phyloP scores from a whole-genome alignment of 2,888 invertebrate species.

The Leucoma salicis region DNA sequence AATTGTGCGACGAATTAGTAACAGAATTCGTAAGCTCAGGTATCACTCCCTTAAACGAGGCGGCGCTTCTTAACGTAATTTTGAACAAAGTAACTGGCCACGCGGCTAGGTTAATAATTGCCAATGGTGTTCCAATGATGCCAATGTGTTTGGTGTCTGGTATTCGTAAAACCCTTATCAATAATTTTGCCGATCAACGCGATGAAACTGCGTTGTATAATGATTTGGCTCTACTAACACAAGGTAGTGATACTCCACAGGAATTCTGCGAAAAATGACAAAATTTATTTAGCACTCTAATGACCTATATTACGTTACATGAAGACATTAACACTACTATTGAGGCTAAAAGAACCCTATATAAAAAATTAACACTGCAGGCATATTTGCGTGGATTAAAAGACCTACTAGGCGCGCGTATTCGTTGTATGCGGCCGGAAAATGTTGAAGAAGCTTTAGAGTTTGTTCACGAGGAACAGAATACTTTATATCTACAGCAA shows the following conservation, averaged over 20 bases:
- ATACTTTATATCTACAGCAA: no score
- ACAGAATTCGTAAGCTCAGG: neutral
- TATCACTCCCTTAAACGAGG: no score
- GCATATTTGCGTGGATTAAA: conserved; percentile 7
- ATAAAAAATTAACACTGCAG: conserved; percentile 10
- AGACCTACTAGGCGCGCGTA: no score
- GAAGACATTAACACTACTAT: conserved; percentile 7
- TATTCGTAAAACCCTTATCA: conserved; percentile 8
- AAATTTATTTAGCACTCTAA: conserved; percentile 5
- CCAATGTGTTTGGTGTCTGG: no score
- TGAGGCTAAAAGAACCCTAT: conserved; percentile 9
- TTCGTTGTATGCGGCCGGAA: no score
- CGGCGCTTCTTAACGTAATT: conserved; percentile 3
- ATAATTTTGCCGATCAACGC: no score
- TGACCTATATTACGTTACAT: conserved; percentile 11
- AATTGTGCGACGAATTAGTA: neutral
- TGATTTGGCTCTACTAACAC: conserved; percentile 16
- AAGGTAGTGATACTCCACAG: conserved; percentile 10
- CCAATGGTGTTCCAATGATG: conserved; percentile 6
- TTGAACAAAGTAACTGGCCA: conserved; percentile 1
- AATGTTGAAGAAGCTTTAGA: no score
- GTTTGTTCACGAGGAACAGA: no score
- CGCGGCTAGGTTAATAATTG: conserved; percentile 6
- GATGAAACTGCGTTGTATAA: no score
- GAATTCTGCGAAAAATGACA: conserved; percentile 13